These are phyloP conservation scores for Spongilla lacustris DNA, from an alignment of 37 sponge, comb jelly and placozoan genomes.

Conservation along the genomic window DNA sequence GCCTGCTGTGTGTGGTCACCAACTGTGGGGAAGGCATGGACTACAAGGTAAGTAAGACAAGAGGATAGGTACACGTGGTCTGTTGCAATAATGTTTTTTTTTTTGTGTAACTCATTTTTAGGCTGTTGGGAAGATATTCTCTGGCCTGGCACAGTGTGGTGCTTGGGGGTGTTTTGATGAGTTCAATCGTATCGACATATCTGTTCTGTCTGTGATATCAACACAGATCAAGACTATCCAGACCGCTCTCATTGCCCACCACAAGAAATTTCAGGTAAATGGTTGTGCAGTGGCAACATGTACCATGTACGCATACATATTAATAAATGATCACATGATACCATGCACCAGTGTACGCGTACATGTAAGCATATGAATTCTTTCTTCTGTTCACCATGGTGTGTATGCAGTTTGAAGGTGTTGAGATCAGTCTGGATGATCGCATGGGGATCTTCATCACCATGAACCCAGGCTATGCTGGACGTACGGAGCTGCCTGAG, in stretches of 20 bases:
- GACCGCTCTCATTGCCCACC: constrained; percentile 92
- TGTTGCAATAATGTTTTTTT: too few relatives aligned
- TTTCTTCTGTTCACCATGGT: too few relatives aligned
- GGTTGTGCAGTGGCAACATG: neutral
- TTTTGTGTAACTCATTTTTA: neutral
- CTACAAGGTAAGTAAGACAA: constrained; percentile 71
- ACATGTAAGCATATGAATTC: neutral
- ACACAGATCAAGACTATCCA: constrained; percentile 99
- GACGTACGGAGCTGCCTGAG: constrained; percentile 99
- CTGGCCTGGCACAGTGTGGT: constrained; percentile 99
- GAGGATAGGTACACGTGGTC: too few relatives aligned
- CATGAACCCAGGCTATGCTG: constrained; percentile 99
- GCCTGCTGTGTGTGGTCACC: constrained; percentile 98
- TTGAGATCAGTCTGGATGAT: constrained; percentile 92
- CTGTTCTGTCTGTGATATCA: constrained; percentile 97
- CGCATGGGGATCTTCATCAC: constrained; percentile 99
- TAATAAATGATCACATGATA: too few relatives aligned
- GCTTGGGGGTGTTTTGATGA: constrained; percentile 99
- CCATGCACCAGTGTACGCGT: neutral
- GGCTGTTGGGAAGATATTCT: constrained; percentile 99
- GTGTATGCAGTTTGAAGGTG: constrained; percentile 87
- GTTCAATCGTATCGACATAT: constrained; percentile 98
- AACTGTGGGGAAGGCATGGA: constrained; percentile 99
- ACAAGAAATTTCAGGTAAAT: constrained; percentile 90
- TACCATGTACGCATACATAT: too few relatives aligned